Evolutionary conservation across 2,888 invertebrate genomes (phyloP).

Genomic region (Parnassius apollo): DNA sequence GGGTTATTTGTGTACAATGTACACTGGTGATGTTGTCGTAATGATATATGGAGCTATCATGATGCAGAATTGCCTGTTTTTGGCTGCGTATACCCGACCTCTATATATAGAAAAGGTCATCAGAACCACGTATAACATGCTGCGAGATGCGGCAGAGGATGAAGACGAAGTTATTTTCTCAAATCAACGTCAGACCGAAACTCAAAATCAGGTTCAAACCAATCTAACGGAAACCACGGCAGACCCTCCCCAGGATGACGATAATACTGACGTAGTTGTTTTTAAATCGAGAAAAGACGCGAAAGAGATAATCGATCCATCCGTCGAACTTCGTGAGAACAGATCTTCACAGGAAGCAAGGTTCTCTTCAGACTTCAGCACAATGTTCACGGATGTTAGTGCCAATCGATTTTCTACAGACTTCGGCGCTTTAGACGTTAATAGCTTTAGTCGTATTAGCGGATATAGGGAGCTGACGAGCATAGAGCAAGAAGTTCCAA

Average conservation of each 20-base stretch:
- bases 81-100: slow-evolving; percentile 78
- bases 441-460: slow-evolving; percentile 48
- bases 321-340: slow-evolving; percentile 55
- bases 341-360: slow-evolving; percentile 41
- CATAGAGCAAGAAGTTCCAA: slow-evolving; percentile 60
- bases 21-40: slow-evolving; percentile 66
- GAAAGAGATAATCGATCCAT: slow-evolving; percentile 65
- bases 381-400: slow-evolving; percentile 42
- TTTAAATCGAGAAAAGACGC: slow-evolving; percentile 64
- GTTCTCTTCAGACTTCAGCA: slow-evolving; percentile 61
- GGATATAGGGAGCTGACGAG: slow-evolving; percentile 68
- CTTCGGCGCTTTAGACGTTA: slow-evolving; percentile 58
- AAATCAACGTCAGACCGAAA: slow-evolving; percentile 46
- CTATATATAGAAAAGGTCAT: slow-evolving; percentile 74
- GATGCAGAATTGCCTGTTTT: slow-evolving; percentile 79
- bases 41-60: slow-evolving; percentile 81
- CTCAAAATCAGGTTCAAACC: slow-evolving; percentile 28
- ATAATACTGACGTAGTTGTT: slow-evolving; percentile 64
- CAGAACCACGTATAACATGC: slow-evolving; percentile 70
- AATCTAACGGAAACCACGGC: slow-evolving; percentile 35
- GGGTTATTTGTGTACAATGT: slow-evolving; percentile 69
- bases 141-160: slow-evolving; percentile 70
- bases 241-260: slow-evolving; percentile 52
- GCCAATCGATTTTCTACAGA: slow-evolving; percentile 59
- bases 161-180: slow-evolving; percentile 82